Conservation (phyloP, 1,140 invertebrate species). For the Tetramorium alpestre region DNA sequence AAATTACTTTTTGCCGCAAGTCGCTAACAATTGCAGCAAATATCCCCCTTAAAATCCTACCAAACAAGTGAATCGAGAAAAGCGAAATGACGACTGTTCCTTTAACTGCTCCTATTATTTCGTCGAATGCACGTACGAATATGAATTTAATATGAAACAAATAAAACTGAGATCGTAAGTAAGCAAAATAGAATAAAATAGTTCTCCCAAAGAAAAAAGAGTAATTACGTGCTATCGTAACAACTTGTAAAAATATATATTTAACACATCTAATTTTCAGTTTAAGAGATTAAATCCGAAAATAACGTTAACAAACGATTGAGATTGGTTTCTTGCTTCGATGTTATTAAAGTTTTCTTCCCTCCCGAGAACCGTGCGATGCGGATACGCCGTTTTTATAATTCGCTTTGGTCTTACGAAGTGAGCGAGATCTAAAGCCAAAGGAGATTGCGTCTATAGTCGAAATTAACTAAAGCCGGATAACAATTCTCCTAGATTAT, state of each 20-base stretch:
- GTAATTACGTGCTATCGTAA: background rate
- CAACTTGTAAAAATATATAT: background rate
- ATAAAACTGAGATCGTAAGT: background rate
- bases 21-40: conserved; percentile 24
- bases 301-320: background rate
- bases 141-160: background rate
- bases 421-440: background rate
- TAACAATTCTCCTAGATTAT: conserved; percentile 25
- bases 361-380: background rate
- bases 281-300: background rate
- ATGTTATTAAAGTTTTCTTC: conserved; percentile 10
- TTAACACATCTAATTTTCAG: background rate
- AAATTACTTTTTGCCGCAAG: conserved; percentile 71
- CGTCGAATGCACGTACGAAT: background rate
- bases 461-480: conserved; percentile 19
- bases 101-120: background rate
- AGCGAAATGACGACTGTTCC: background rate
- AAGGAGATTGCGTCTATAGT: background rate
- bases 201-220: background rate
- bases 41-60: background rate
- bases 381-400: background rate
- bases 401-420: conserved; percentile 11
- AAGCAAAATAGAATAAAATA: background rate
- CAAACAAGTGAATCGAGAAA: background rate
- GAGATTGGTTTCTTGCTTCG: background rate